Evolutionary conservation across 2,113 vertebrate genomes (phyloP), one percentile per base, ranked within the genome.

Genomic region (Heterotilapia buettikoferi): DNA sequence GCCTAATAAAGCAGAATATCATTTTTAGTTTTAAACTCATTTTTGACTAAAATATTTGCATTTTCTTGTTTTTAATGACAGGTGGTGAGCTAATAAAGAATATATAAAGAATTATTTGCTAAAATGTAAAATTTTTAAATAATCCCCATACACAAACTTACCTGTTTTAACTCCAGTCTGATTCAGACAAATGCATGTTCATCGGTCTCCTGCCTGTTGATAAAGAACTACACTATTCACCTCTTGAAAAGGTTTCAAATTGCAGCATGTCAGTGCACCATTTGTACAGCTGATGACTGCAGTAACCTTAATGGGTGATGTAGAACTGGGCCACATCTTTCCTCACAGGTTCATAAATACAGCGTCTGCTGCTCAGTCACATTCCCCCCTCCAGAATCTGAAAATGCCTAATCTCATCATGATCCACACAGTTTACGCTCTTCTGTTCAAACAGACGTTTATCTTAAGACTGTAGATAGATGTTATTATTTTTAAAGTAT

Each of bases 231-330:
- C 36, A 73, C 7, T 0, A 33, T 88, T 92, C 84, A 79, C 89
- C 63, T 90, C 47, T 84, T 90, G 87, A 89, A 89, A 93, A 86
- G 82, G 40, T 86, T 92, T 89, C 83, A 84, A 86, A 83, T 93
- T 90, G 88, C 82, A 86, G 33, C 19, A 50, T 88, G 91, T 87
- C 90, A 89, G 84, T 21, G 16, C 80, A 68, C 86, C 91, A 92
- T 93, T 93, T 95, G 93, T 82, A 93, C 71, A 87, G 90, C 85
- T 47, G 53, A 91, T 89, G 89, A 91, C 88, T 91, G 79, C 84
- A 59, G 19, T 71, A 84, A 80, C 54, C 57, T 82, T 86, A 66
- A 78, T 88, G 90, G 90, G 90, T 91, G 83, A 87, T 85, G 78
- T 88, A 90, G 89, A 93, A 90, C 21, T 84, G 91, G 85, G 89